Evolutionary conservation across 2,797 vertebrate genomes (phyloP).

Genomic region (Smutsia gigantea): DNA sequence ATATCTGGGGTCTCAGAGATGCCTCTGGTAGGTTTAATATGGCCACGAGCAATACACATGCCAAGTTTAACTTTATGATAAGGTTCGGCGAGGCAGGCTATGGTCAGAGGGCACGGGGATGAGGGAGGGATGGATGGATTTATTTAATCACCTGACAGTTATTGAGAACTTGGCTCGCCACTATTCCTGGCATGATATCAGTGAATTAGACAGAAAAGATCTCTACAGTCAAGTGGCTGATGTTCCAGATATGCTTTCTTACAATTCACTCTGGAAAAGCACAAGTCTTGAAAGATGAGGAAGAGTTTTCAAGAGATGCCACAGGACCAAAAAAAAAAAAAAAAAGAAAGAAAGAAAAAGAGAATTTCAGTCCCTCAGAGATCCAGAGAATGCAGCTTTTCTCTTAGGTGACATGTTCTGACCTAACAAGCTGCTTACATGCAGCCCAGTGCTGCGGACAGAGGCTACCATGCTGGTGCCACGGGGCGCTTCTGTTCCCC

Average conservation of each 20-base stretch:
- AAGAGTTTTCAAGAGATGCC: neutral
- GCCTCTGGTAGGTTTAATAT: neutral
- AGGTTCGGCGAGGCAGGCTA: neutral
- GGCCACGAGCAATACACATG: fast-evolving
- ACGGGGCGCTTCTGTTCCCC: neutral
- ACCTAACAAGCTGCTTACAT: no score
- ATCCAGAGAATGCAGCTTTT: neutral
- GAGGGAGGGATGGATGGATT: neutral
- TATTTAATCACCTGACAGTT: neutral
- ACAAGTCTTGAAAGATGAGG: neutral
- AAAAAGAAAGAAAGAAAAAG: neutral
- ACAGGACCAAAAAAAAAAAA: neutral
- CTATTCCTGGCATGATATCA: neutral
- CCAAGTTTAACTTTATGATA: neutral
- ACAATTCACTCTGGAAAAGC: neutral
- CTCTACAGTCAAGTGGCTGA: neutral
- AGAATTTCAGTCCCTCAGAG: neutral
- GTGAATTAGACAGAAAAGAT: neutral
- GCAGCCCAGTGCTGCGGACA: neutral
- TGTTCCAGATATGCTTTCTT: neutral
- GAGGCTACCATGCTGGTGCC: neutral
- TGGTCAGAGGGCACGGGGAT: neutral
- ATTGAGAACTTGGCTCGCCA: neutral
- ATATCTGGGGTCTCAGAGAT: neutral
- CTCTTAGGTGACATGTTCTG: neutral